phyloP scores from a whole-genome alignment of 2,113 vertebrate species.

The Scophthalmus maximus region DNA sequence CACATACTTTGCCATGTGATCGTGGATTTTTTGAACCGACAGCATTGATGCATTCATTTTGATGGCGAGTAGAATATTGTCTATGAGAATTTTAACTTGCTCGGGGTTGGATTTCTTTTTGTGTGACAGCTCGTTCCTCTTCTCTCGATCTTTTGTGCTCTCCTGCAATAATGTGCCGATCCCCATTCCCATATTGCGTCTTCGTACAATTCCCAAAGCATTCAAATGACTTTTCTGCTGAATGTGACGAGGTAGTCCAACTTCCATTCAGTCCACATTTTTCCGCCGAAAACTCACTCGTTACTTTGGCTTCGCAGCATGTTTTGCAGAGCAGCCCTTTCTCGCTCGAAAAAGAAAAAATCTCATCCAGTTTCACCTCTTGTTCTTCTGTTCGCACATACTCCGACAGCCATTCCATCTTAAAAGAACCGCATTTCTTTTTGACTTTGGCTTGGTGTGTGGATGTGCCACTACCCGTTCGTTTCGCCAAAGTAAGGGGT shows the following conservation, averaged over 20 bases:
- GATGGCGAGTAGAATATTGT: neutral
- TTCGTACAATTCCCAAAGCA: conserved; percentile 20
- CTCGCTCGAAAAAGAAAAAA: neutral
- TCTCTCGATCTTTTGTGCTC: conserved; percentile 1
- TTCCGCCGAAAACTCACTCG: conserved; percentile 19
- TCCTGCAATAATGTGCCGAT: conserved; percentile 2
- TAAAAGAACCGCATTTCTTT: too few relatives aligned
- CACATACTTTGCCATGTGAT: conserved; percentile 28
- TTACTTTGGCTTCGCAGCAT: conserved; percentile 24
- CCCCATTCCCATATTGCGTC: conserved; percentile 6
- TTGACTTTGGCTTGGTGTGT: too few relatives aligned
- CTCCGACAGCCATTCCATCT: too few relatives aligned
- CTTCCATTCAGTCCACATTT: conserved; percentile 41
- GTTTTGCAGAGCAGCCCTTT: conserved; percentile 11
- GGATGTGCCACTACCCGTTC: too few relatives aligned
- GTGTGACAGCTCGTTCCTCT: too few relatives aligned
- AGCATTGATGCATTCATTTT: neutral
- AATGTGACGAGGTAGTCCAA: conserved; percentile 27
- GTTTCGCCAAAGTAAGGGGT: too few relatives aligned
- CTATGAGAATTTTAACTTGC: conserved; percentile 23
- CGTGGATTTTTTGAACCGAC: neutral
- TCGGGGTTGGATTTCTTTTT: conserved; percentile 1
- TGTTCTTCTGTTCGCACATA: neutral
- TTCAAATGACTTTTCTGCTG: conserved; percentile 41
- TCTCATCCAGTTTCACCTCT: conserved; percentile 4